These are phyloP conservation scores for Yponomeuta cagnagella DNA, from an alignment of 2,888 invertebrate genomes.

Conservation along the genomic window DNA sequence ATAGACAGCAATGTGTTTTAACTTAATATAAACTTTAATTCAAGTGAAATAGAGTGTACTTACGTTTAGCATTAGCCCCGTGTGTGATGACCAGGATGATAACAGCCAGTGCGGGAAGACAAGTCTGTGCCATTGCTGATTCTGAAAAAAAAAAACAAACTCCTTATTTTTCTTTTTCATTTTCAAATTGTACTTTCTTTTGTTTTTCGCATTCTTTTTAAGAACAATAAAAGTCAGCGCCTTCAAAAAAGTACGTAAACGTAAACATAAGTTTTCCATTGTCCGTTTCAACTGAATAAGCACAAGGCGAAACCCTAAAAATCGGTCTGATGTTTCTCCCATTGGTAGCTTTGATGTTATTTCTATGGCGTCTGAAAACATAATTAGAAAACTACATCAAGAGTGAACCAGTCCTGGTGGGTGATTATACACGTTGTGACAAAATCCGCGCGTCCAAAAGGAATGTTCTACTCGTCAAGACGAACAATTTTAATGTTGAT, in stretches of 20 bases:
- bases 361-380: background rate
- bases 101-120: slow-evolving; percentile 42
- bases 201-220: too few relatives aligned
- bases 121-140: slow-evolving; percentile 47
- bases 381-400: background rate
- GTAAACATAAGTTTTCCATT: too few relatives aligned
- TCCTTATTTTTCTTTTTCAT: background rate
- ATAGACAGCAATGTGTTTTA: too few relatives aligned
- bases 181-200: too few relatives aligned
- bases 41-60: slow-evolving; percentile 31
- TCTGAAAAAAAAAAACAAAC: slow-evolving; percentile 26
- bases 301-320: background rate
- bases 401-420: background rate
- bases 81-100: slow-evolving; percentile 50
- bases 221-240: too few relatives aligned
- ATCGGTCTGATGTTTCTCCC: background rate
- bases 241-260: too few relatives aligned
- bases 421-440: too few relatives aligned
- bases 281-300: background rate
- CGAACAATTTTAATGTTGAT: too few relatives aligned
- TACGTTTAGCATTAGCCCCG: slow-evolving; percentile 60
- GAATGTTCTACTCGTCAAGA: too few relatives aligned
- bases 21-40: background rate
- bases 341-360: background rate
- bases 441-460: too few relatives aligned